Evolutionary conservation across 2,888 invertebrate species (phyloP), one percentile per base, ranked within the genome.

Genomic region (Ganaspis brasiliensis): DNA sequence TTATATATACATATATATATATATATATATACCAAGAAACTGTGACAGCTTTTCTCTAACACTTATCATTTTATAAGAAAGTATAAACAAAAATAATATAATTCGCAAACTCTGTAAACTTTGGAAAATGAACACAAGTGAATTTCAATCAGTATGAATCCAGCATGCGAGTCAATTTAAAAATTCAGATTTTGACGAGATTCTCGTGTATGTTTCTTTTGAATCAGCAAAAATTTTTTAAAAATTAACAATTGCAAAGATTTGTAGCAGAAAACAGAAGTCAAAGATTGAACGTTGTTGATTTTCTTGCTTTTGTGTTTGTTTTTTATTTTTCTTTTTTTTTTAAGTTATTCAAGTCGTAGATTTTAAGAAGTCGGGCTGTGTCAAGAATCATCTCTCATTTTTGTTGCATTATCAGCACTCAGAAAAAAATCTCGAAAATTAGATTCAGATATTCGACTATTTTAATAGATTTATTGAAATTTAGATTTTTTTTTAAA

Each of bases 41-140:
- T 81, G 83, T 83, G 82, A 83, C 79, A 73, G 73, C 80, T 85
- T 83, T 84, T 83, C 80, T 86, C 76, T 74, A 81, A 82, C 75
- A 84, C 79, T 74, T 73, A 37, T 61, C 71, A 79, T 83, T 85
- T 84, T 82, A 79, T 81, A 82, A 75, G 61, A 57, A 79, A 80
- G 57, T 72, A 52, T 52, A 72, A 80, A 72, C 74, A 49, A 76
- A 49, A 77, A 74, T 57, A 78, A 72, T 63, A 74, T 59, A 63
- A 74, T 59, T 78, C 82, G 74, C 80, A 80, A 84, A 83, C 80
- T 80, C 72, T 83, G 80, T 82, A 84, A 83, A 79, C 77, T 81
- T 16, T 79, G 74, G 72, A 76, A 76, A 81, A 83, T 76, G 72
- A 76, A 73, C 63, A 77, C 75, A 82, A 78, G 55, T 79, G 45